phyloP scores from a whole-genome alignment of 2,888 invertebrate genomes.

The Atrina japonica region DNA sequence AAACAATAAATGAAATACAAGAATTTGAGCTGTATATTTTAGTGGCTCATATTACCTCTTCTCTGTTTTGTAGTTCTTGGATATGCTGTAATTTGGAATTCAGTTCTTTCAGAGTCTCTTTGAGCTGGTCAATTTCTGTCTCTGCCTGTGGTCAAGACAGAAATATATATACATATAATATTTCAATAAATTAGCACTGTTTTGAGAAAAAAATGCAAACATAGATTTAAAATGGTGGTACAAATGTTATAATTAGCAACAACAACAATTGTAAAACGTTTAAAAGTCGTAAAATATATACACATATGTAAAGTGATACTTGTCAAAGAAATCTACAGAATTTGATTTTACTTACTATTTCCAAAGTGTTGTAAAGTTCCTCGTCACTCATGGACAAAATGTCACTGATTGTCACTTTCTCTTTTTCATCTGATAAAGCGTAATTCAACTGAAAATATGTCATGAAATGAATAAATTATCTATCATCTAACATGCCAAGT shows the following conservation, averaged over 20 bases:
- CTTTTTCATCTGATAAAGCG: slow-evolving; percentile 71
- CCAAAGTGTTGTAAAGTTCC: slow-evolving; percentile 74
- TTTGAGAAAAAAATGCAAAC: neutral
- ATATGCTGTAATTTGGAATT: slow-evolving; percentile 64
- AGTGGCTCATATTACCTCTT: no score
- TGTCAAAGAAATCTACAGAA: no score
- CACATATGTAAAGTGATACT: no score
- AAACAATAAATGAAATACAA: no score
- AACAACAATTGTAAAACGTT: no score
- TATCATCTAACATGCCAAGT: neutral
- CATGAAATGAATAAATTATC: neutral
- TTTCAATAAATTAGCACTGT: neutral
- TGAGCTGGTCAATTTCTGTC: slow-evolving; percentile 72
- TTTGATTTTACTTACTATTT: slow-evolving; percentile 63
- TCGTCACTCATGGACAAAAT: slow-evolving; percentile 76
- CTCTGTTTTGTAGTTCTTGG: slow-evolving; percentile 53
- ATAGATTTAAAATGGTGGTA: neutral
- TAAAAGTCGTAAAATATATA: no score
- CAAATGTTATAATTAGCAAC: neutral
- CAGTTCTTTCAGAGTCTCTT: slow-evolving; percentile 66
- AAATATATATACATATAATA: neutral
- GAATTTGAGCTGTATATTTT: no score
- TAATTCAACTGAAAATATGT: slow-evolving; percentile 73
- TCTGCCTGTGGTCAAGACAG: slow-evolving; percentile 61
- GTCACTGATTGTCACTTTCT: slow-evolving; percentile 70